Conservation (phyloP, 2,113 vertebrate genomes). For the Synodontis membranacea region DNA sequence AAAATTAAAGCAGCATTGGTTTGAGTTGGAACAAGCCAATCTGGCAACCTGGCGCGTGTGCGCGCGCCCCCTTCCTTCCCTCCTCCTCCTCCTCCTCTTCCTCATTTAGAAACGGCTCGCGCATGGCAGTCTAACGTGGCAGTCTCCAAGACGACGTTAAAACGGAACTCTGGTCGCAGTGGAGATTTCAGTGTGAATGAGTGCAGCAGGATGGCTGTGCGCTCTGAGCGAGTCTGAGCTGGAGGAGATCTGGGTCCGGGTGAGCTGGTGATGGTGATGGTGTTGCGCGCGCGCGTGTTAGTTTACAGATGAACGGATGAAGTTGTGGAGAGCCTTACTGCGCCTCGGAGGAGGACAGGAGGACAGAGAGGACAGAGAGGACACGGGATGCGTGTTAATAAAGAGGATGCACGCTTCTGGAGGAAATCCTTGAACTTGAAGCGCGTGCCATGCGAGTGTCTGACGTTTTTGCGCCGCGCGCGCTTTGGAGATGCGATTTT, state of each 20-base stretch:
- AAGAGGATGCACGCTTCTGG: not conserved
- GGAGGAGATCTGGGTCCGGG: not conserved
- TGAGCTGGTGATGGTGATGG: not conserved
- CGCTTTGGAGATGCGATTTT: slow-evolving; percentile 27
- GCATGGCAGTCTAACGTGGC: slow-evolving; percentile 34
- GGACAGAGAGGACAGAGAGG: not conserved
- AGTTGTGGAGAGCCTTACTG: not conserved
- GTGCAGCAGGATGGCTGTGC: too few relatives aligned
- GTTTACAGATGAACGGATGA: not conserved
- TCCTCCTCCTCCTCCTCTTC: not conserved
- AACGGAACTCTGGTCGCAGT: not conserved
- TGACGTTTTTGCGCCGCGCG: not conserved
- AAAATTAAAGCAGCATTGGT: not conserved
- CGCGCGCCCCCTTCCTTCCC: not conserved
- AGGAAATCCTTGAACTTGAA: not conserved
- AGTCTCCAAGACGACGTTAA: slow-evolving; percentile 28
- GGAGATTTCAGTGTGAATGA: too few relatives aligned
- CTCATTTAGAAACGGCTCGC: not conserved
- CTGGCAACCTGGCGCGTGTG: slow-evolving; percentile 16
- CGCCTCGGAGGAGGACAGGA: not conserved
- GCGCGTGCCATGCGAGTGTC: slow-evolving; percentile 11
- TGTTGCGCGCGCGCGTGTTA: not conserved
- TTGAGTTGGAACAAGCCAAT: not conserved
- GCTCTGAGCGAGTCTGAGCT: not conserved
- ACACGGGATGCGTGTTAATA: not conserved